A percentile compares a stretch with the other conserved stretches of the same genome.
These are phyloP conservation scores for Pelvicachromis taeniatus DNA, from an alignment of 2,113 vertebrate genomes.

Conservation along the genomic window DNA sequence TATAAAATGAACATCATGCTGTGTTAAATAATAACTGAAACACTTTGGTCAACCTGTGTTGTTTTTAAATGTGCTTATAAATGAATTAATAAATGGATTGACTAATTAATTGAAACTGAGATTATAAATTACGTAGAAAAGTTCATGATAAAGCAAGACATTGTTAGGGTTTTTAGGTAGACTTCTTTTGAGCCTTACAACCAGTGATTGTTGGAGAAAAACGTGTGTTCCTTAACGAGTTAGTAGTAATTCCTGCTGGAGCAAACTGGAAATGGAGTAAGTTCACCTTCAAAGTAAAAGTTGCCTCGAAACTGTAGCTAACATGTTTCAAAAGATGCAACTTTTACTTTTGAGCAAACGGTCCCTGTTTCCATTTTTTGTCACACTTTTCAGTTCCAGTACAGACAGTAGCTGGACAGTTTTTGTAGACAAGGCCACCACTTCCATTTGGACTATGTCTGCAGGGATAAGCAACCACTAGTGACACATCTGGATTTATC, in stretches of 20 bases:
- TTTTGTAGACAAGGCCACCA: background rate
- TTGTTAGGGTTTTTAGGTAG: background rate
- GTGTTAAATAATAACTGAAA: background rate
- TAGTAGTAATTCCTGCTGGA: background rate
- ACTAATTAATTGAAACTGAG: too few species aligned
- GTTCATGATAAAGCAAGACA: background rate
- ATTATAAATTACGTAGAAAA: background rate
- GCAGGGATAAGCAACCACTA: background rate
- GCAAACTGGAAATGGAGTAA: background rate
- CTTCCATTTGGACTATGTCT: background rate
- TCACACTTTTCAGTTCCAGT: background rate
- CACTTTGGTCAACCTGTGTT: background rate
- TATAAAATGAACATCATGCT: background rate
- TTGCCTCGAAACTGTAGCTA: background rate
- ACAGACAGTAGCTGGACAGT: background rate
- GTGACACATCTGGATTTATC: background rate
- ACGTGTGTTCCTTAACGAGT: background rate
- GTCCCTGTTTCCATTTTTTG: background rate
- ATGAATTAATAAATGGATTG: background rate
- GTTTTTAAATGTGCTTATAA: background rate
- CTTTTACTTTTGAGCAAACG: background rate
- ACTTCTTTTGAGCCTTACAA: background rate
- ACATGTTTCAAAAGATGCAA: background rate
- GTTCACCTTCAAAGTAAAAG: background rate
- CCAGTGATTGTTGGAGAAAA: background rate